Conservation (phyloP, 2,888 invertebrate species). For the Diabrotica balteata region DNA sequence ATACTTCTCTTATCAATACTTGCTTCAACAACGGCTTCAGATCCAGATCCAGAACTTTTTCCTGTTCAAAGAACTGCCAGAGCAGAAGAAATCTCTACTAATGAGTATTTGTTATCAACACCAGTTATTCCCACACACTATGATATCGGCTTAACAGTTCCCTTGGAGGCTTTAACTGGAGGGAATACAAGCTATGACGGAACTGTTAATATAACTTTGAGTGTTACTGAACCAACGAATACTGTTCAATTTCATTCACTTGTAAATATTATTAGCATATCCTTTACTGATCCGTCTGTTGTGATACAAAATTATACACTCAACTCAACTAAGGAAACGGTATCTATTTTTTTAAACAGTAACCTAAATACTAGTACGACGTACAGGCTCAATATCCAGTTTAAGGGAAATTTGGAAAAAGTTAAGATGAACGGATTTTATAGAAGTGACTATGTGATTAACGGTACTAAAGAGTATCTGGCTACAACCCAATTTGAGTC, state of each 20-base stretch:
- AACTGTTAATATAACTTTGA: constrained; percentile 21
- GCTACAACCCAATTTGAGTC: constrained; percentile 45
- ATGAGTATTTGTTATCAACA: constrained; percentile 60
- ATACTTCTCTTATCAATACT: too few relatives aligned
- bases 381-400: constrained; percentile 39
- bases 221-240: constrained; percentile 12
- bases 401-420: constrained; percentile 46
- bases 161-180: constrained; percentile 31
- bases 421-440: constrained; percentile 48
- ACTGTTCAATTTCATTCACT: constrained; percentile 24
- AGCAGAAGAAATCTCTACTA: too few relatives aligned
- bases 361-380: constrained; percentile 18
- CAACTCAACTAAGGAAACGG: constrained; percentile 35
- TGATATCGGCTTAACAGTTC: constrained; percentile 59
- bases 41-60: too few relatives aligned
- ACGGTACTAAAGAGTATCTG: constrained; percentile 35
- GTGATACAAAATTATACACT: constrained; percentile 6
- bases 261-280: constrained; percentile 21
- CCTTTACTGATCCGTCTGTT: constrained; percentile 4
- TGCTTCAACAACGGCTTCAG: too few relatives aligned
- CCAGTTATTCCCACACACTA: constrained; percentile 65
- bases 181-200: constrained; percentile 19
- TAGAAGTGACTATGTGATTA: constrained; percentile 38
- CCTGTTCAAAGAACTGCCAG: too few relatives aligned
- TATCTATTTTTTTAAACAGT: constrained; percentile 27